Conservation (phyloP, 2,113 vertebrate species). For the Charina bottae region DNA sequence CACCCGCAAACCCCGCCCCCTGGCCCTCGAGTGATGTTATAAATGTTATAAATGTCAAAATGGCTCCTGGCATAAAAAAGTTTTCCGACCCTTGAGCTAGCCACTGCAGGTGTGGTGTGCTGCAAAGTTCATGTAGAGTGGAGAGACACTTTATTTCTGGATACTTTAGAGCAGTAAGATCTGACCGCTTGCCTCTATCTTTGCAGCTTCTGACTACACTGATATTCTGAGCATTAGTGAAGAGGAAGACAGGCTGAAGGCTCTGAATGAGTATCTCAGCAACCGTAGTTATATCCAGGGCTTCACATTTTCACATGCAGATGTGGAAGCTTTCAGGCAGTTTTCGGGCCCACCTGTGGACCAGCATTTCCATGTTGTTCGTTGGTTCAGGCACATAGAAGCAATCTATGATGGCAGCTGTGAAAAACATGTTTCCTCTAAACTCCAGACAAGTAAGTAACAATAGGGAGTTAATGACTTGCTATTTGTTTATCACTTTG, state of each 20-base stretch:
- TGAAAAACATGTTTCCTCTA: constrained; percentile 74
- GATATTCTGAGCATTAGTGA: constrained; percentile 89
- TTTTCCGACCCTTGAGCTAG: no score
- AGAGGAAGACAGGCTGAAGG: constrained; percentile 80
- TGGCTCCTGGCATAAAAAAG: no score
- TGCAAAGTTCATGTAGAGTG: background rate
- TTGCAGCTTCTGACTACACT: constrained; percentile 89
- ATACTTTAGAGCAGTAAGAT: constrained; percentile 42
- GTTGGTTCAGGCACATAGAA: constrained; percentile 94
- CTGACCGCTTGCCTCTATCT: constrained; percentile 79
- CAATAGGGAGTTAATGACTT: constrained; percentile 29
- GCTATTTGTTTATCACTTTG: constrained; percentile 31
- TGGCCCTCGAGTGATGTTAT: no score
- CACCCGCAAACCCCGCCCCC: no score
- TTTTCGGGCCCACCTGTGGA: constrained; percentile 84
- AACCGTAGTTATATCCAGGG: constrained; percentile 93
- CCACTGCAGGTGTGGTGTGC: background rate
- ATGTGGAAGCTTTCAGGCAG: constrained; percentile 84
- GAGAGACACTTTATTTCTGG: constrained; percentile 20
- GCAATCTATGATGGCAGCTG: constrained; percentile 80
- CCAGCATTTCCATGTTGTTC: constrained; percentile 87
- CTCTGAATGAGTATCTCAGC: constrained; percentile 90
- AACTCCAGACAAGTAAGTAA: constrained; percentile 91
- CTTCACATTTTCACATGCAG: constrained; percentile 87
- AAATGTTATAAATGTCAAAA: no score